phyloP scores from a whole-genome alignment of 2,797 vertebrate genomes.

The Staurois parvus region DNA sequence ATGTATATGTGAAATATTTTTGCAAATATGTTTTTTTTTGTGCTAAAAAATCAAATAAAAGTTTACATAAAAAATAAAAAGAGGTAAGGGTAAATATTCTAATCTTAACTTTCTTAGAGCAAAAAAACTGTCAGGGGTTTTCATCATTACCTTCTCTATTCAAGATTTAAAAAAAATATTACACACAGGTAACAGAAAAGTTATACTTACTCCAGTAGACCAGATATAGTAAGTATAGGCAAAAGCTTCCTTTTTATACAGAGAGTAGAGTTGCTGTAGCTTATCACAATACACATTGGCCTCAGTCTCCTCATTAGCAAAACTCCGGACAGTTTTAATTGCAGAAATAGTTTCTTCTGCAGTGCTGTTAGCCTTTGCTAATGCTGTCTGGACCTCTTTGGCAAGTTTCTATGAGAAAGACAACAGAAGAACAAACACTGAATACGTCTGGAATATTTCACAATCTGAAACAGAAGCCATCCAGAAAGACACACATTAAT shows the following conservation, averaged over 20 bases:
- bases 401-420: constrained; percentile 81
- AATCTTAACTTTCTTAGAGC: too few species aligned
- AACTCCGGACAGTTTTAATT: constrained; percentile 95
- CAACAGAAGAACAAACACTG: not conserved
- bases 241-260: constrained; percentile 90
- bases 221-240: constrained; percentile 92
- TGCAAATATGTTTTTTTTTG: too few species aligned
- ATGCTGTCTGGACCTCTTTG: constrained; percentile 89
- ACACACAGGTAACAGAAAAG: not conserved
- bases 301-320: constrained; percentile 88
- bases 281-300: constrained; percentile 81
- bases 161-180: too few species aligned
- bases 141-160: too few species aligned
- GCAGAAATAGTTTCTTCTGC: constrained; percentile 93
- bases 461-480: constrained; percentile 4
- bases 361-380: constrained; percentile 92
- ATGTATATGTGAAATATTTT: too few species aligned
- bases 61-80: too few species aligned
- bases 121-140: too few species aligned
- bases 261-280: constrained; percentile 85
- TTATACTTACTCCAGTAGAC: constrained; percentile 86
- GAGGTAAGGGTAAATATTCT: too few species aligned
- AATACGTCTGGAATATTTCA: constrained; percentile 14
- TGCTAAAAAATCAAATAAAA: too few species aligned
- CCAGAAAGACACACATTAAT: constrained; percentile 1